Evolutionary conservation across 2,888 invertebrate genomes (phyloP), one percentile per base, ranked within the genome.

Genomic region (Hipparchia semele): DNA sequence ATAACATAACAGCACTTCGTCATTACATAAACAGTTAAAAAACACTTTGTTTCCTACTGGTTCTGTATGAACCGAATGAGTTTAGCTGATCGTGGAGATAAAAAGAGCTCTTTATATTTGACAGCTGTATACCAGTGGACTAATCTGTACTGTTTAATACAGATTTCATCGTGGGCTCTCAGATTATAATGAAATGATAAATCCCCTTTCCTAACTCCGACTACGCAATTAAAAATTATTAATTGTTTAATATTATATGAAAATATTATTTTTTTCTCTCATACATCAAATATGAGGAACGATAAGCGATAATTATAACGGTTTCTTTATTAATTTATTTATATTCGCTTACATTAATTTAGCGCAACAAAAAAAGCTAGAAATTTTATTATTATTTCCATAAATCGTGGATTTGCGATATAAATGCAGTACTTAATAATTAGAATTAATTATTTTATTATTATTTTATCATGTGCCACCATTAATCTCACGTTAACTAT

Each of bases 401-500:
- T 82, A 79, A 86, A 86, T 82, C 82, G 82, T 84, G 81, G 80
- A 86, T 84, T 87, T 86, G 89, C 86, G 84, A 85, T 87, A 87
- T 92, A 92, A 92, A 92, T 92, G 91, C 91, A 90, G 87, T 85
- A 86, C 82, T 88, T 83, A 23, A 82, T 81, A 80, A 80, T 81
- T 82, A 81, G 84, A 82, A 51, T 46, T 62, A 62, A 12, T 53
- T 53, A 83, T 83, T 68, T 65, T 62, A 71, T 69, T 73, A 83
- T 83, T 84, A 83, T 83, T 84, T 82, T 82, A 80, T 83, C 80
- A 82, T 82, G 79, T 74, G 70, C 75, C 78, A 75, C 75, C 75
- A 69, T 54, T n/a, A 62, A 23, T n/a, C 67, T 66, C 60, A 68
- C 8, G 60, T 62, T 33, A 62, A 68, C 71, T 56, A 77, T 72